A percentile compares a stretch with the other conserved stretches of the same genome.
Evolutionary conservation across 64 coral and sea anemone genomes (phyloP).

Genomic region (Montipora capricornis): DNA sequence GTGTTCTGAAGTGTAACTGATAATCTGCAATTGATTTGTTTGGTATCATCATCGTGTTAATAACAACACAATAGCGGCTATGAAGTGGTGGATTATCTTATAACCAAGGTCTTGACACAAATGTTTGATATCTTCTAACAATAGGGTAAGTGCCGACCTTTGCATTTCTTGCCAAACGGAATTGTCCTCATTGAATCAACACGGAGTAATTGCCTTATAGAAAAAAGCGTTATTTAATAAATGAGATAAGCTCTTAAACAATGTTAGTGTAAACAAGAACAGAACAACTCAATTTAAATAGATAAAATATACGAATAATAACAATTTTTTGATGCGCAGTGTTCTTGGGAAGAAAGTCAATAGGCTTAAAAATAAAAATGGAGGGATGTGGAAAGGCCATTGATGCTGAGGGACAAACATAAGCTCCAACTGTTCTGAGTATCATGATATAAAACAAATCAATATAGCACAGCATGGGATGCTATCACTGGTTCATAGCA

Average conservation of each 20-base stretch:
- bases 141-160: neutral
- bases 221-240: constrained; percentile 29
- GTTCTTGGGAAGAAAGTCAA: neutral
- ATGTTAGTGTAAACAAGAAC: constrained; percentile 17
- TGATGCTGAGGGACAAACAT: neutral
- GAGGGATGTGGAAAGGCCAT: neutral
- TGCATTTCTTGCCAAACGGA: neutral
- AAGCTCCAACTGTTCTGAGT: neutral
- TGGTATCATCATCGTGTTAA: constrained; percentile 6
- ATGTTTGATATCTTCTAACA: neutral
- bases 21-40: neutral
- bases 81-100: neutral
- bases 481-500: neutral
- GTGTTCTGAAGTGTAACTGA: neutral
- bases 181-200: neutral
- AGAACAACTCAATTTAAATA: neutral
- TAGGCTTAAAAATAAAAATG: neutral
- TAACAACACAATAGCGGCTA: neutral
- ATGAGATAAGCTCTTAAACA: neutral
- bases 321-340: neutral
- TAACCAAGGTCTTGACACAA: constrained; percentile 6
- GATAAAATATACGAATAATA: neutral
- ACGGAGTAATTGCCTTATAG: neutral
- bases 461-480: constrained; percentile 7
- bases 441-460: neutral